Conservation (phyloP, 1,140 invertebrate genomes). For the Drosophila ironensis region DNA sequence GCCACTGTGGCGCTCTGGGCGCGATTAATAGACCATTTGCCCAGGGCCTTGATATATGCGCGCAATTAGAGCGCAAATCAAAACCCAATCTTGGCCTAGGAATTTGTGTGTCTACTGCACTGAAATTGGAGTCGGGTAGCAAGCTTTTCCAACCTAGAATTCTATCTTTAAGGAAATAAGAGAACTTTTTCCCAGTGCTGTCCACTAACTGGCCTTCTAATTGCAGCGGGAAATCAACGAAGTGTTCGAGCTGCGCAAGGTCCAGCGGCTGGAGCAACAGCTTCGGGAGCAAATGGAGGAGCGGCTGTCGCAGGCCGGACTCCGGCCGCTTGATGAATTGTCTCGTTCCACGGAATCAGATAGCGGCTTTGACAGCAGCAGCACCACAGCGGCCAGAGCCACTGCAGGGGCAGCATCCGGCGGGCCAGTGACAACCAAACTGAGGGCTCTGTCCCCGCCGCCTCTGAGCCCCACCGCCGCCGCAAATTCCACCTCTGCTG, state of each 20-base stretch:
- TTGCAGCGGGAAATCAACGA: constrained; percentile 82
- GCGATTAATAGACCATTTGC: constrained; percentile 52
- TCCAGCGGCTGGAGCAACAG: constrained; percentile 63
- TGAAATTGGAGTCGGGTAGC: too few relatives aligned
- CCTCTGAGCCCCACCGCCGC: constrained; percentile 40
- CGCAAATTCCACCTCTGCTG: not conserved
- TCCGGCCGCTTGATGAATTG: constrained; percentile 73
- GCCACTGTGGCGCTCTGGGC: constrained; percentile 36
- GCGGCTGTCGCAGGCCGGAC: constrained; percentile 28
- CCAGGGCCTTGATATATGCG: constrained; percentile 68
- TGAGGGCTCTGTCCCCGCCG: constrained; percentile 66
- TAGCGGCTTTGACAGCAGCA: constrained; percentile 79
- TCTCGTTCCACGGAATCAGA: constrained; percentile 78
- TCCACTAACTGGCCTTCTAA: constrained; percentile 41
- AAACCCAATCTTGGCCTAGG: constrained; percentile 47
- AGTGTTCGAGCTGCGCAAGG: constrained; percentile 76
- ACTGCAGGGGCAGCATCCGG: constrained; percentile 4
- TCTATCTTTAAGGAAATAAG: too few relatives aligned
- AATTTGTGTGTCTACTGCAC: constrained; percentile 49
- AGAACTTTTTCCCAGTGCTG: too few relatives aligned
- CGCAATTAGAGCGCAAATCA: constrained; percentile 70
- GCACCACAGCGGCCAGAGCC: constrained; percentile 47
- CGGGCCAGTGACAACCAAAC: constrained; percentile 68
- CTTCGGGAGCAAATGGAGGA: constrained; percentile 44
- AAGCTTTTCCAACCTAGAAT: too few relatives aligned